phyloP scores from a whole-genome alignment of 2,888 invertebrate species.

The Charanyca ferruginea region DNA sequence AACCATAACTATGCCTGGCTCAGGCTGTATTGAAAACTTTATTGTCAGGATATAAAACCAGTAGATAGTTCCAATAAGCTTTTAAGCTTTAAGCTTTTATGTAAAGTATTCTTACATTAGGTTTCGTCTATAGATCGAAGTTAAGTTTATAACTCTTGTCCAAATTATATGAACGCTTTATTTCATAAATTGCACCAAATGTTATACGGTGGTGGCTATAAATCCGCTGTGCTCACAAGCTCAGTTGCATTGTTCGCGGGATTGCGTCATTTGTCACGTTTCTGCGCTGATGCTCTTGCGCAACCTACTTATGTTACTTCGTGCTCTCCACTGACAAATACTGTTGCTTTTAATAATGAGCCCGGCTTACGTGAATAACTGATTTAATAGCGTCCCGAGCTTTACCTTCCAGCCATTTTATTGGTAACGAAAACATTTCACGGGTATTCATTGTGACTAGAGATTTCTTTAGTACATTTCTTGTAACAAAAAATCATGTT shows the following conservation, averaged over 20 bases:
- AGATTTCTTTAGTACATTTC: slow-evolving; percentile 27
- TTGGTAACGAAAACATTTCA: slow-evolving; percentile 52
- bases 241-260: slow-evolving; percentile 82
- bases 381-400: slow-evolving; percentile 68
- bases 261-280: slow-evolving; percentile 88
- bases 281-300: slow-evolving; percentile 77
- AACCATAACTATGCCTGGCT: slow-evolving; percentile 9
- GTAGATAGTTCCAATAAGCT: not conserved
- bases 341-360: slow-evolving; percentile 78
- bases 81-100: not conserved
- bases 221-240: slow-evolving; percentile 75
- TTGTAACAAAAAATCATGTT: slow-evolving; percentile 45
- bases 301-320: slow-evolving; percentile 79
- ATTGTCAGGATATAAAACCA: not conserved
- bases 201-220: slow-evolving; percentile 68
- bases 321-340: slow-evolving; percentile 79
- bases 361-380: slow-evolving; percentile 71
- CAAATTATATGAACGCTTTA: slow-evolving; percentile 49
- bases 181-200: slow-evolving; percentile 65
- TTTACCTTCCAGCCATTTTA: slow-evolving; percentile 61
- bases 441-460: slow-evolving; percentile 36
- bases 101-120: not conserved
- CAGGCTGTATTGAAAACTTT: slow-evolving; percentile 7
- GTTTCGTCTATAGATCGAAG: not conserved
- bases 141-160: not conserved